Evolutionary conservation across 2,113 vertebrate genomes (phyloP).

Genomic region (Gasterosteus nipponicus): DNA sequence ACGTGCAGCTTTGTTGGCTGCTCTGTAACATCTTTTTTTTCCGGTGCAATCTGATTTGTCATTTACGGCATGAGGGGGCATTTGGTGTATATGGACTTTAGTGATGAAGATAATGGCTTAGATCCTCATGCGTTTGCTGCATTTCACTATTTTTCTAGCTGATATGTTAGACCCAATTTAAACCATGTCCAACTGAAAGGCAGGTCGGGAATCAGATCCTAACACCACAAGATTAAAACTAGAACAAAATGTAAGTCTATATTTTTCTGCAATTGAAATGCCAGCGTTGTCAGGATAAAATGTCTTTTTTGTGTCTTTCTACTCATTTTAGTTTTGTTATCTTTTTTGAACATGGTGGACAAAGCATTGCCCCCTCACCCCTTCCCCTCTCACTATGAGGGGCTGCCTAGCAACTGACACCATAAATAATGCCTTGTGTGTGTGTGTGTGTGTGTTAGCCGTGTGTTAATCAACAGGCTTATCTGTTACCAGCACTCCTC

Average conservation of each 20-base stretch:
- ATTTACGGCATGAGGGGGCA: neutral
- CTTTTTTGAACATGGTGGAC: slow-evolving; percentile 58
- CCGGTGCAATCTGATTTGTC: neutral
- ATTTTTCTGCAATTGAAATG: no score
- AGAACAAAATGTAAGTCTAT: no score
- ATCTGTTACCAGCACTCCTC: slow-evolving; percentile 38
- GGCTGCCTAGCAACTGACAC: slow-evolving; percentile 75
- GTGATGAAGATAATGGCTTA: no score
- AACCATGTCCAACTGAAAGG: no score
- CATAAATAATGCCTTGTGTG: slow-evolving; percentile 67
- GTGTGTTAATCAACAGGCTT: slow-evolving; percentile 54
- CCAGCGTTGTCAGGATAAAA: neutral
- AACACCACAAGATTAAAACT: no score
- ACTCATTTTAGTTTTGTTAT: slow-evolving; percentile 18
- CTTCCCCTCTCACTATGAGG: slow-evolving; percentile 48
- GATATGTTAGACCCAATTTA: no score
- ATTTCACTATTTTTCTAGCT: no score
- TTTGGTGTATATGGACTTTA: no score
- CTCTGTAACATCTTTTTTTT: neutral
- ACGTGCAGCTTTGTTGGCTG: neutral
- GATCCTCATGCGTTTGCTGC: no score
- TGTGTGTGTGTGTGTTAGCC: slow-evolving; percentile 36
- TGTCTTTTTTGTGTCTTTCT: neutral
- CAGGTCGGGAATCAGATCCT: no score
- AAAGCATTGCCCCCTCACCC: slow-evolving; percentile 48